These are phyloP conservation scores for Coleophora deauratella DNA, from an alignment of 2,888 invertebrate species.

Conservation along the genomic window DNA sequence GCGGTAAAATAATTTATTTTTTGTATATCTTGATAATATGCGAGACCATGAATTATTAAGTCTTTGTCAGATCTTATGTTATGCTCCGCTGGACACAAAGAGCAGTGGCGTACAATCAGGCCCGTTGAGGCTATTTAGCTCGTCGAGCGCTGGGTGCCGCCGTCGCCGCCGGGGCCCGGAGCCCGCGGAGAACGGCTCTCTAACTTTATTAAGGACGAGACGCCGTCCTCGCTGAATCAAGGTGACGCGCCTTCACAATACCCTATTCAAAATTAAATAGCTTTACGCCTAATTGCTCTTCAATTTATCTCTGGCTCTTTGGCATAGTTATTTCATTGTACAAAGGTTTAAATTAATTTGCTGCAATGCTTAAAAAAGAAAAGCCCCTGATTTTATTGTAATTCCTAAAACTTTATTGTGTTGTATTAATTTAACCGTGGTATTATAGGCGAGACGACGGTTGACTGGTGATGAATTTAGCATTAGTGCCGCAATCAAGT, in stretches of 20 bases:
- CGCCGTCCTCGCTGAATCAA: constrained; percentile 56
- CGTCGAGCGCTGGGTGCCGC: constrained; percentile 27
- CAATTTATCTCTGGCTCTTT: constrained; percentile 59
- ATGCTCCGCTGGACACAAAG: constrained; percentile 33
- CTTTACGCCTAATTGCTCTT: constrained; percentile 72
- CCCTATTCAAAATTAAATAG: constrained; percentile 73
- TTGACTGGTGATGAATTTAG: too few relatives aligned
- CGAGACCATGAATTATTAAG: too few relatives aligned
- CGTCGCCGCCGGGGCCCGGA: constrained; percentile 25
- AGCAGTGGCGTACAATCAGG: constrained; percentile 36
- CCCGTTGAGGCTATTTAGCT: constrained; percentile 41
- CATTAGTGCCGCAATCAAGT: too few relatives aligned
- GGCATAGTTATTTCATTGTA: constrained; percentile 67
- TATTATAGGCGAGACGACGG: too few relatives aligned
- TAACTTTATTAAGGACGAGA: constrained; percentile 66
- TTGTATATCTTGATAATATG: too few relatives aligned
- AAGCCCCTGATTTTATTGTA: too few relatives aligned
- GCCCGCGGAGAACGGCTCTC: constrained; percentile 48
- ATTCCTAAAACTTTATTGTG: too few relatives aligned
- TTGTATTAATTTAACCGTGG: too few relatives aligned
- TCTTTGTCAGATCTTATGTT: constrained; percentile 1
- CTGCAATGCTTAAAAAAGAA: background rate
- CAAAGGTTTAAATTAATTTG: constrained; percentile 43
- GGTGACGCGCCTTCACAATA: constrained; percentile 70
- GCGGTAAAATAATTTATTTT: too few relatives aligned